These are phyloP conservation scores for Chelon auratus DNA, from an alignment of 2,797 vertebrate genomes.

Conservation along the genomic window DNA sequence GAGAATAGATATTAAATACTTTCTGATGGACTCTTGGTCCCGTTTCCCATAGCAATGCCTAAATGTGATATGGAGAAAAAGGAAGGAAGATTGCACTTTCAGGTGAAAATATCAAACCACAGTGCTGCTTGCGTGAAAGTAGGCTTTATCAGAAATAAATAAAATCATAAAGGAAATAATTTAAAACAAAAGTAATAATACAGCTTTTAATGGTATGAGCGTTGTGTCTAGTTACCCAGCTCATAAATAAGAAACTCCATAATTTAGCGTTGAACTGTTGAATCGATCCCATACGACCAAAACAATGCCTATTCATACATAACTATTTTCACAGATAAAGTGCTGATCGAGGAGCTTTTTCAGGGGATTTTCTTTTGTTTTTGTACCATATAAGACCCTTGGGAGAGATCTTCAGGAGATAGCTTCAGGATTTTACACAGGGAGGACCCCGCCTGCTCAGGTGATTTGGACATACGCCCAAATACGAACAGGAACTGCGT, in stretches of 20 bases:
- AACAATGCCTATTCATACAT: slow-evolving; percentile 78
- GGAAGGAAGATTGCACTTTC: slow-evolving; percentile 83
- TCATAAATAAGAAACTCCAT: slow-evolving; percentile 81
- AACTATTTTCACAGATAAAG: slow-evolving; percentile 87
- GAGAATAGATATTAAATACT: slow-evolving; percentile 86
- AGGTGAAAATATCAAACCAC: slow-evolving; percentile 83
- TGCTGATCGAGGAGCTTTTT: slow-evolving; percentile 84
- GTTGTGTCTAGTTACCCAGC: slow-evolving; percentile 75
- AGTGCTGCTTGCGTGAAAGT: slow-evolving; percentile 81
- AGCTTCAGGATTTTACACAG: slow-evolving; percentile 71
- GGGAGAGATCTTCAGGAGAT: slow-evolving; percentile 63
- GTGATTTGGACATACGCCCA: slow-evolving; percentile 46
- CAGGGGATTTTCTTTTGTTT: slow-evolving; percentile 64
- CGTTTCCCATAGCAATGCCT: slow-evolving; percentile 70
- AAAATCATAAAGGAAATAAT: slow-evolving; percentile 84
- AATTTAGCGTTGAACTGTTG: slow-evolving; percentile 79
- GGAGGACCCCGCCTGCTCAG: slow-evolving; percentile 56
- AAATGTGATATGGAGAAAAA: slow-evolving; percentile 64
- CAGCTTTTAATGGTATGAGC: slow-evolving; percentile 83
- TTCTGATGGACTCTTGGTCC: slow-evolving; percentile 77
- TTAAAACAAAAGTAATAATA: slow-evolving; percentile 88
- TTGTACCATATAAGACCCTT: slow-evolving; percentile 82
- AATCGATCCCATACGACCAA: slow-evolving; percentile 77
- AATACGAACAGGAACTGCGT: slow-evolving; percentile 58
- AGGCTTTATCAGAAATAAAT: slow-evolving; percentile 83